A percentile compares a stretch with the other conserved stretches of the same genome.
Conservation (phyloP, 2,797 vertebrate species). For the Xerus rutilus region DNA sequence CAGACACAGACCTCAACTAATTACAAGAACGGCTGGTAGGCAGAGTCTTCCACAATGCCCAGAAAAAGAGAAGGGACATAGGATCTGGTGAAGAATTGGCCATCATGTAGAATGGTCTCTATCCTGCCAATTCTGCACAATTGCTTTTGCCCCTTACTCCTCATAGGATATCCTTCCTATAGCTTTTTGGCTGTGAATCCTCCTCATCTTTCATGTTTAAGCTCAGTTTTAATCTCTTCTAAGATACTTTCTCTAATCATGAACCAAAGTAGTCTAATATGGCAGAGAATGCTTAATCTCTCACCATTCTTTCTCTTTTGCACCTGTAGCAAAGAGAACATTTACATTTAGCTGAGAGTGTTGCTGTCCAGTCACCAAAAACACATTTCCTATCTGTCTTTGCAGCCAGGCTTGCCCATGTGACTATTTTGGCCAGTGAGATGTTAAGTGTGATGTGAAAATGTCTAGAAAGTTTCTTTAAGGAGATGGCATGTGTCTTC, state of each 20-base stretch:
- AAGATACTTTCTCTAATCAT: conserved; percentile 13
- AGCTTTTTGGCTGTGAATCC: background rate
- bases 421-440: background rate
- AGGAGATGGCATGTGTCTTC: background rate
- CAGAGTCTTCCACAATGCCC: background rate
- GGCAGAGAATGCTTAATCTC: background rate
- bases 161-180: background rate
- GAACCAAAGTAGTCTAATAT: background rate
- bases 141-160: background rate
- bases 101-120: background rate
- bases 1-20: background rate
- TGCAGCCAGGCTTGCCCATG: background rate
- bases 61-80: background rate
- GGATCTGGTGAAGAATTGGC: background rate
- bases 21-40: background rate
- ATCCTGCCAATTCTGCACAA: background rate
- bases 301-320: background rate
- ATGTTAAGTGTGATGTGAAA: background rate
- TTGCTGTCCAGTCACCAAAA: background rate
- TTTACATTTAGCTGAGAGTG: background rate
- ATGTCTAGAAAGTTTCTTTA: background rate
- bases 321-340: background rate
- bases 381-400: background rate
- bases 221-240: background rate
- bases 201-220: conserved; percentile 45